A percentile compares a stretch with the other conserved stretches of the same genome.
phyloP scores from a whole-genome alignment of 2,113 vertebrate species.

The Bucco capensis region DNA sequence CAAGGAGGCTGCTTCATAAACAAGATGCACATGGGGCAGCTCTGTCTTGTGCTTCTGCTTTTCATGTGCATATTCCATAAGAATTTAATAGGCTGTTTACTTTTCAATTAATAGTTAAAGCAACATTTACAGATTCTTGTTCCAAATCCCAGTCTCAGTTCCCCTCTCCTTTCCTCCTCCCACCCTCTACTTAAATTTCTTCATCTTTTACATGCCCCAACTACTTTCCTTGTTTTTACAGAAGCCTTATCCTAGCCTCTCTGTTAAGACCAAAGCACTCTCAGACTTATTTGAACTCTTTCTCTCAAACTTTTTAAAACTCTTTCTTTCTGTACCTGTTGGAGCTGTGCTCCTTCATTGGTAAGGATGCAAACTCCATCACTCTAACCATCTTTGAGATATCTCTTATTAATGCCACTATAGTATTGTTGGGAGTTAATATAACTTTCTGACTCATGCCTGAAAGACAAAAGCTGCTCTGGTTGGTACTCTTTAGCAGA shows the following conservation, averaged over 20 bases:
- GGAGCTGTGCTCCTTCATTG: neutral
- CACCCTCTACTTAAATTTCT: neutral
- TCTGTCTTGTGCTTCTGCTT: slow-evolving; percentile 11
- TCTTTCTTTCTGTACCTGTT: neutral
- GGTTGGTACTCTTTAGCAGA: neutral
- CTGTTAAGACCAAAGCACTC: neutral
- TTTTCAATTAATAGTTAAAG: slow-evolving; percentile 50
- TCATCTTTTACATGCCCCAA: neutral
- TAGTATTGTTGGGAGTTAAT: neutral
- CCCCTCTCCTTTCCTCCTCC: neutral
- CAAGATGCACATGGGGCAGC: neutral
- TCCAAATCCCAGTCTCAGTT: slow-evolving; percentile 6
- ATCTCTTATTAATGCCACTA: neutral
- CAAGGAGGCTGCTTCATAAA: slow-evolving; percentile 52
- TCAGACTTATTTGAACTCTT: neutral
- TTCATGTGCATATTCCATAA: slow-evolving; percentile 10
- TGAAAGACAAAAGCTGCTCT: neutral
- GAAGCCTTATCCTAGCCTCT: neutral
- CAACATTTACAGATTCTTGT: slow-evolving; percentile 11
- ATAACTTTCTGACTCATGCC: neutral
- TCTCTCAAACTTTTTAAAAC: neutral
- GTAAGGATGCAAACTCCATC: neutral
- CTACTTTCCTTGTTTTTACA: neutral
- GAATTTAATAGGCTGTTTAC: slow-evolving; percentile 37
- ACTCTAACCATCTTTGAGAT: neutral